Evolutionary conservation across 2,888 invertebrate genomes (phyloP).

Genomic region (Apamea monoglypha): DNA sequence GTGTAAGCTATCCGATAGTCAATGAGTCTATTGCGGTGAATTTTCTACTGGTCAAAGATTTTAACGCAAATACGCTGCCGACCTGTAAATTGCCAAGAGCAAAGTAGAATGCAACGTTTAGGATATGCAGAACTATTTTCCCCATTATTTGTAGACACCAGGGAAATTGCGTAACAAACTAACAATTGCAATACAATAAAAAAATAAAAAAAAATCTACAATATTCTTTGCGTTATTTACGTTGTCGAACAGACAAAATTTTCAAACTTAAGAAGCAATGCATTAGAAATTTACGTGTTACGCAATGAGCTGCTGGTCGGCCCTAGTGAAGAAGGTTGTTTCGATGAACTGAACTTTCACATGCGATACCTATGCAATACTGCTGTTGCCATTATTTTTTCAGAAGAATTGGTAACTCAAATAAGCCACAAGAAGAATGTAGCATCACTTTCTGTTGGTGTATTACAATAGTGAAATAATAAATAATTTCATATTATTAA

Average conservation of each 20-base stretch:
- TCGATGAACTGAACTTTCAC: neutral
- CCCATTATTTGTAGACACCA: neutral
- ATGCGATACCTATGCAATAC: neutral
- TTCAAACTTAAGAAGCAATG: neutral
- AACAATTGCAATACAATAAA: no score
- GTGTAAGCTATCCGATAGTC: constrained; percentile 56
- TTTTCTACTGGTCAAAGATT: constrained; percentile 30
- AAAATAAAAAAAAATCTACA: no score
- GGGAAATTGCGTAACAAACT: neutral
- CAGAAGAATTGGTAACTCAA: no score
- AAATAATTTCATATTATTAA: no score
- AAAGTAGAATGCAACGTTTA: neutral
- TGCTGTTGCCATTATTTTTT: no score
- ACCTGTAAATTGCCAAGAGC: constrained; percentile 3
- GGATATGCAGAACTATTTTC: neutral
- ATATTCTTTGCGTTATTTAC: neutral
- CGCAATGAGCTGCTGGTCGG: neutral
- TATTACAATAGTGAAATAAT: no score
- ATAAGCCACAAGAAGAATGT: no score
- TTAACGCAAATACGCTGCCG: constrained; percentile 11
- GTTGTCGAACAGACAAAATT: neutral
- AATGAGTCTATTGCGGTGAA: constrained; percentile 56
- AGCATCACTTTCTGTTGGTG: no score
- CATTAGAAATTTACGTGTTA: neutral
- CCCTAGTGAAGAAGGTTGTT: neutral